Conservation (phyloP, 2,797 vertebrate genomes). For the Carcharodon carcharias region DNA sequence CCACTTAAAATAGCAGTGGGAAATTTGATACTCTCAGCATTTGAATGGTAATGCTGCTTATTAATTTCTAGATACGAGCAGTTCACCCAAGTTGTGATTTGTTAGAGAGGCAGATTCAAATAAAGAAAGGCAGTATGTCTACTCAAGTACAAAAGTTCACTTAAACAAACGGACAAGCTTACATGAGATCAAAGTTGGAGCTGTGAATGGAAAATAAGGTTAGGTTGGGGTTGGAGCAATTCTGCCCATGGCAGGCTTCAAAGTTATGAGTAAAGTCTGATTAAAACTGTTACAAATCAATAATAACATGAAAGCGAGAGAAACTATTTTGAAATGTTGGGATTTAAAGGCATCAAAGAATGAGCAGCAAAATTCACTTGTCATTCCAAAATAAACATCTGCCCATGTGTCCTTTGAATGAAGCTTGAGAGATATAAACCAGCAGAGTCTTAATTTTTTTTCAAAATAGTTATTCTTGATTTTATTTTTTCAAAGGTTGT, state of each 20-base stretch:
- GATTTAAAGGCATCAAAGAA: not conserved
- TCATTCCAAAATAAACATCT: not conserved
- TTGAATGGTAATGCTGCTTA: not conserved
- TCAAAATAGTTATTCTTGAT: not conserved
- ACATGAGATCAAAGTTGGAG: not conserved
- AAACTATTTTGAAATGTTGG: not conserved
- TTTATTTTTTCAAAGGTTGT: not conserved
- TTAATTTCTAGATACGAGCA: not conserved
- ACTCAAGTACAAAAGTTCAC: not conserved
- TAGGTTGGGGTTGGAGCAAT: not conserved
- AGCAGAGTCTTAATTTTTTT: not conserved
- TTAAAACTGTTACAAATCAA: not conserved
- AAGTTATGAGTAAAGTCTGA: not conserved
- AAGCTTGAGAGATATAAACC: not conserved
- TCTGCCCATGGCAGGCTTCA: not conserved
- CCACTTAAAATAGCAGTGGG: not conserved
- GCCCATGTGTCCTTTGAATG: not conserved
- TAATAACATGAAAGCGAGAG: not conserved
- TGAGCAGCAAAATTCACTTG: not conserved
- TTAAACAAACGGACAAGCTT: not conserved
- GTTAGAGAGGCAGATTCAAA: not conserved
- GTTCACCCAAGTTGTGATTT: not conserved
- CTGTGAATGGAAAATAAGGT: not conserved
- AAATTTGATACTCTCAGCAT: not conserved
- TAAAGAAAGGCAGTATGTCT: not conserved